Evolutionary conservation across 1,140 invertebrate genomes (phyloP).

Genomic region (Drosophila ananassae): DNA sequence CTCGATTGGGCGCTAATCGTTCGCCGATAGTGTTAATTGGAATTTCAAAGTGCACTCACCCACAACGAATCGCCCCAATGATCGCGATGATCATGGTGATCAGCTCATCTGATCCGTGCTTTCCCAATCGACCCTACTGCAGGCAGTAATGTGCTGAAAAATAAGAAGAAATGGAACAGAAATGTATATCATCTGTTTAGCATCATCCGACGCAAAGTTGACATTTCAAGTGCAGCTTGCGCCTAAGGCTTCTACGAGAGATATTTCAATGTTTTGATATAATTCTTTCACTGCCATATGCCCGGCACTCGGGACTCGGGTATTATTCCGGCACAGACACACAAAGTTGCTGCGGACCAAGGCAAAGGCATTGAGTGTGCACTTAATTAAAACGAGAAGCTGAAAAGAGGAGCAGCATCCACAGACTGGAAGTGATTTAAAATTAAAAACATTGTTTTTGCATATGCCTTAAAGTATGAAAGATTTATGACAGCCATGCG

Average conservation of each 20-base stretch:
- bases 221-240: constrained; percentile 78
- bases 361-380: constrained; percentile 51
- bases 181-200: constrained; percentile 60
- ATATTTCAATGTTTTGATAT: constrained; percentile 75
- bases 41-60: constrained; percentile 56
- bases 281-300: constrained; percentile 74
- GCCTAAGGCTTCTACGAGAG: constrained; percentile 22
- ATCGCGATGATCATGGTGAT: constrained; percentile 7
- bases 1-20: constrained; percentile 54
- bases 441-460: constrained; percentile 73
- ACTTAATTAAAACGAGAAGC: constrained; percentile 73
- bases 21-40: constrained; percentile 59
- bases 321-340: background rate
- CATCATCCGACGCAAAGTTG: constrained; percentile 77
- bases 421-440: constrained; percentile 62
- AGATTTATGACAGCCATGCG: constrained; percentile 78
- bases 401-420: constrained; percentile 21
- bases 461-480: constrained; percentile 74
- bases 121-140: constrained; percentile 12
- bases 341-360: constrained; percentile 18
- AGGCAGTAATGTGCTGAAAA: constrained; percentile 58
- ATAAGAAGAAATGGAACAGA: constrained; percentile 15
- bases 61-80: constrained; percentile 25
- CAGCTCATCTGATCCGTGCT: constrained; percentile 27
- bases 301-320: constrained; percentile 2